Conservation (phyloP, 2,888 invertebrate genomes). For the Cheilosia scutellata region DNA sequence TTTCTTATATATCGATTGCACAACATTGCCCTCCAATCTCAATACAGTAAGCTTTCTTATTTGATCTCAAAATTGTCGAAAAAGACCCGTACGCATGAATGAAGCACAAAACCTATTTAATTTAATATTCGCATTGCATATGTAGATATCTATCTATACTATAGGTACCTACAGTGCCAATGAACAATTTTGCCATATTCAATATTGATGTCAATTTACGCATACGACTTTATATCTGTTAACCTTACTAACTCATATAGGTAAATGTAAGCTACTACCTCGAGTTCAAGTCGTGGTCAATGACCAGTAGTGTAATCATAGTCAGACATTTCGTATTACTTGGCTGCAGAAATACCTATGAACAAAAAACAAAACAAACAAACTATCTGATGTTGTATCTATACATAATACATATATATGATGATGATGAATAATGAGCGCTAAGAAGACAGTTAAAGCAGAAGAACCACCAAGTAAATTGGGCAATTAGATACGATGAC, state of each 20-base stretch:
- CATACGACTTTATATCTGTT: conserved; percentile 1
- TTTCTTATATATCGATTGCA: too few species aligned
- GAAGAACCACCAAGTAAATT: conserved; percentile 22
- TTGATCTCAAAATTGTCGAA: too few species aligned
- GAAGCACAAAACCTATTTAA: neutral
- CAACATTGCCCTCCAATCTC: too few species aligned
- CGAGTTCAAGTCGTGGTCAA: conserved; percentile 40
- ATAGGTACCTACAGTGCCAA: neutral
- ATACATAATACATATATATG: neutral
- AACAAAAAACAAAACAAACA: neutral
- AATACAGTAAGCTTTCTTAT: too few species aligned
- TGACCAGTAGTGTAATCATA: conserved; percentile 39
- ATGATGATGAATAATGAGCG: conserved; percentile 19
- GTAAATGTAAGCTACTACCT: neutral
- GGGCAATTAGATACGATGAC: conserved; percentile 32
- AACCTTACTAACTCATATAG: neutral
- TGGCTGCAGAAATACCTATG: neutral
- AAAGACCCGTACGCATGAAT: too few species aligned
- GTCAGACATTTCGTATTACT: conserved; percentile 25
- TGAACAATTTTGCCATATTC: neutral
- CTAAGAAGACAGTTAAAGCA: neutral
- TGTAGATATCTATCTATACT: neutral
- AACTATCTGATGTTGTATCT: neutral
- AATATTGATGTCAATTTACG: conserved; percentile 26
- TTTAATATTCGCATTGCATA: neutral